Evolutionary conservation across 2,888 invertebrate genomes (phyloP).

Genomic region (Leucophenga maculata): DNA sequence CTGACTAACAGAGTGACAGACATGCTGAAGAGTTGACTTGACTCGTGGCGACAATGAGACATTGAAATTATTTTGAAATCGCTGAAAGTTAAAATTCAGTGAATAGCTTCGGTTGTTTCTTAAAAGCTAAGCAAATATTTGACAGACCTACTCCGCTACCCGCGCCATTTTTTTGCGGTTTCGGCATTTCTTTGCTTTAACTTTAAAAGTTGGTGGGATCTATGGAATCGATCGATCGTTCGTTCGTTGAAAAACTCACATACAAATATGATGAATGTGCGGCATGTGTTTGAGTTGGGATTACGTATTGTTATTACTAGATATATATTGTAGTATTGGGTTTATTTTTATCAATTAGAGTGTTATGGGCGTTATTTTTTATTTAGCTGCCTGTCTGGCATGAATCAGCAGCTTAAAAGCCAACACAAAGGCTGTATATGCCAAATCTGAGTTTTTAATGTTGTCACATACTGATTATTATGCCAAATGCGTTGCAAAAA

Average conservation of each 20-base stretch:
- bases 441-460: conserved; percentile 1
- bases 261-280: background rate
- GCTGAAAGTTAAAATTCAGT: conserved; percentile 2
- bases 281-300: background rate
- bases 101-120: background rate
- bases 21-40: background rate
- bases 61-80: conserved; percentile 14
- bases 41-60: background rate
- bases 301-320: background rate
- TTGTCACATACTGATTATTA: conserved; percentile 45
- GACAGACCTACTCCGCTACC: background rate
- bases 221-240: no score
- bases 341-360: conserved; percentile 12
- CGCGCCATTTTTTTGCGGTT: background rate
- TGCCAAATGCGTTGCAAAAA: conserved; percentile 52
- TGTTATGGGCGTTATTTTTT: no score
- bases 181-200: background rate
- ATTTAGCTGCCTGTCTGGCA: no score
- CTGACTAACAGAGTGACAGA: background rate
- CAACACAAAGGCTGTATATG: background rate
- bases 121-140: conserved; percentile 34
- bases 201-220: no score
- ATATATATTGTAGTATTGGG: background rate
- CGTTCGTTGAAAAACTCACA: no score
- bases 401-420: background rate